Percentiles rank a stretch among this genome's conserved stretches.
Conservation (phyloP, 2,888 invertebrate species). For the Aporophyla nigra region DNA sequence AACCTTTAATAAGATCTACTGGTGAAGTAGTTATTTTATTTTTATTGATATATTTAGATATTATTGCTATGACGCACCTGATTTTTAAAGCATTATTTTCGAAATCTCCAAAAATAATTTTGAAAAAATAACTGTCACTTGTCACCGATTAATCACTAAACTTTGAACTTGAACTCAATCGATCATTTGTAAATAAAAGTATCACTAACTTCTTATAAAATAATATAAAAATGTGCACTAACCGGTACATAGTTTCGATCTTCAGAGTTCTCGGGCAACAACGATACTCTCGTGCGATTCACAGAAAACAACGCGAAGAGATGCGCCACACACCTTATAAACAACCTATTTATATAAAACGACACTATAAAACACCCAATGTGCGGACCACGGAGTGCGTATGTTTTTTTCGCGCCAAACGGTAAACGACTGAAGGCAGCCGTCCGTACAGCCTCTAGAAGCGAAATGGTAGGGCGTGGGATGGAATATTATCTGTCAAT, state of each 20-base stretch:
- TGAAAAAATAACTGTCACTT: background rate
- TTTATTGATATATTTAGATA: too few relatives aligned
- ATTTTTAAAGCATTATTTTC: background rate
- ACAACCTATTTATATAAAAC: constrained; percentile 80
- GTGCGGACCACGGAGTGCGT: constrained; percentile 43
- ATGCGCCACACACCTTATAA: constrained; percentile 80
- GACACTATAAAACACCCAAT: constrained; percentile 69
- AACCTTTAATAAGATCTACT: background rate
- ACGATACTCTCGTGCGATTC: constrained; percentile 70
- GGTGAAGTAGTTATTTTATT: background rate
- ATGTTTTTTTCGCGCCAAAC: constrained; percentile 79
- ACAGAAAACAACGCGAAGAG: constrained; percentile 74
- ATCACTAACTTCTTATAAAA: constrained; percentile 40
- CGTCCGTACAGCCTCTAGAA: constrained; percentile 62
- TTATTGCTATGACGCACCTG: background rate
- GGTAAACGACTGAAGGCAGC: constrained; percentile 71
- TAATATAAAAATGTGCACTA: constrained; percentile 76
- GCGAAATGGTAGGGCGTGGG: constrained; percentile 73
- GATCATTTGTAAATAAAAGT: constrained; percentile 25
- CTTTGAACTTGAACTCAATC: constrained; percentile 43
- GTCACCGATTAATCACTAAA: constrained; percentile 17
- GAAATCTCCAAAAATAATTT: background rate
- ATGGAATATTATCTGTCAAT: constrained; percentile 61
- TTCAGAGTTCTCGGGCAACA: constrained; percentile 51
- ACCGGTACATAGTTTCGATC: constrained; percentile 83